Evolutionary conservation across 2,888 invertebrate genomes (phyloP).

Genomic region (Oscheius sp.): DNA sequence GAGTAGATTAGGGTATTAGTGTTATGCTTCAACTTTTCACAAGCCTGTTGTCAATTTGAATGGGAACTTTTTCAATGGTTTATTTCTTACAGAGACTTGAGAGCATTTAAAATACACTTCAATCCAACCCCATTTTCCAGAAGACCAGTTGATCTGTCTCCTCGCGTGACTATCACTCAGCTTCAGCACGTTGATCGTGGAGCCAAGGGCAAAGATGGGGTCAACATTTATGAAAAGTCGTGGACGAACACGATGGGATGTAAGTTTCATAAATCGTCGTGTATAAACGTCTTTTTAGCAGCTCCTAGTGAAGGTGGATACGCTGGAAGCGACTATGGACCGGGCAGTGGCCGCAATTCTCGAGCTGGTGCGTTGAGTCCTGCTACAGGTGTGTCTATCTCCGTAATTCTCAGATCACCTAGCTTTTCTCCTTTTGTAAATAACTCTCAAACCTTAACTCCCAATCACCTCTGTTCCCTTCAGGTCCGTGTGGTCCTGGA

Average conservation of each 20-base stretch:
- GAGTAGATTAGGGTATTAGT: no score
- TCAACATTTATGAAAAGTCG: conserved; percentile 67
- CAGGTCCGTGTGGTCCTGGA: conserved; percentile 43
- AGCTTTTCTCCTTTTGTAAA: background rate
- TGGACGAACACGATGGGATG: conserved; percentile 67
- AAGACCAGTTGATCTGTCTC: conserved; percentile 67
- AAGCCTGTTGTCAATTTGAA: no score
- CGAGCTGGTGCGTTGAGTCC: conserved; percentile 47
- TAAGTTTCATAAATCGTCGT: conserved; percentile 2
- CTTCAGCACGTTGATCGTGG: conserved; percentile 68
- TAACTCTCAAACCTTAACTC: conserved; percentile 8
- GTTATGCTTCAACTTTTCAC: no score
- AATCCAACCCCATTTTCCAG: conserved; percentile 37
- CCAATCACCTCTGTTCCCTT: conserved; percentile 28
- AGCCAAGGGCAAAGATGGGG: conserved; percentile 64
- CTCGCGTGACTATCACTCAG: conserved; percentile 69
- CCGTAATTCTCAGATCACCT: background rate
- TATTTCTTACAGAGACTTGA: no score
- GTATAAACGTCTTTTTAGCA: conserved; percentile 37
- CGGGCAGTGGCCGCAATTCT: conserved; percentile 57
- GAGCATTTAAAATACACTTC: no score
- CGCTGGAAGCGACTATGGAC: conserved; percentile 56
- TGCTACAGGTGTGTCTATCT: conserved; percentile 25
- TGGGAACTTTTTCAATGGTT: no score
- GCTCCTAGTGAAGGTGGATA: conserved; percentile 51